These are phyloP conservation scores for Hirtodrosophila histrioides DNA, from an alignment of 2,888 invertebrate genomes.

Conservation along the genomic window DNA sequence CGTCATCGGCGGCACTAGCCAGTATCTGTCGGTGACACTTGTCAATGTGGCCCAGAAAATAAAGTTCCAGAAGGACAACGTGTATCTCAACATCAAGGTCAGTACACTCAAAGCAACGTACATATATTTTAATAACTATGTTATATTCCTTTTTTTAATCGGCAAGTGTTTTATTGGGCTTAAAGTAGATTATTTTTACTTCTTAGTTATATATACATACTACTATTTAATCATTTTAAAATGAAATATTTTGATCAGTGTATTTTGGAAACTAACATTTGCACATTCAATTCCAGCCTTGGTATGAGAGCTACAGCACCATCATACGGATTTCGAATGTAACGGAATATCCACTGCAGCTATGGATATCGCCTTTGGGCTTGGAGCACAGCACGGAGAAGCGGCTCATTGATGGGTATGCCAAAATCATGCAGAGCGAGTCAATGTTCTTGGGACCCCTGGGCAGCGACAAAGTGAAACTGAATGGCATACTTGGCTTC, in stretches of 20 bases:
- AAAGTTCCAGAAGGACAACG: constrained; percentile 62
- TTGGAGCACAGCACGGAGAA: constrained; percentile 4
- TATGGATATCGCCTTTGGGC: constrained; percentile 33
- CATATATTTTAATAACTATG: no score
- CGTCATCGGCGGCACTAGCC: constrained; percentile 68
- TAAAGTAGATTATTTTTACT: no score
- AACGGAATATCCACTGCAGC: constrained; percentile 64
- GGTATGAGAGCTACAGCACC: constrained; percentile 73
- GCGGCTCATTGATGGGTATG: constrained; percentile 63
- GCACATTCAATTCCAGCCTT: constrained; percentile 62
- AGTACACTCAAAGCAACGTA: neutral
- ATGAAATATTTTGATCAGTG: no score
- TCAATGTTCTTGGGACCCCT: constrained; percentile 47
- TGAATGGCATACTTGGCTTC: constrained; percentile 74
- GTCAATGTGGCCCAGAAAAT: constrained; percentile 72
- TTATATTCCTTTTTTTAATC: no score
- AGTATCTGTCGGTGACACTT: constrained; percentile 65
- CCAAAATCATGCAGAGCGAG: constrained; percentile 52
- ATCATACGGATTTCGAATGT: constrained; percentile 64
- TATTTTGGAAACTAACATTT: no score
- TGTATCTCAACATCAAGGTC: constrained; percentile 78
- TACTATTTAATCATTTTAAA: no score
- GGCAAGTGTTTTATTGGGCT: no score
- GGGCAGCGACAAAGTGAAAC: constrained; percentile 40
- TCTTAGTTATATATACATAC: no score